Percentiles rank a stretch among this genome's conserved stretches.
Conservation (phyloP, 2,113 vertebrate genomes). For the Hirundichthys speculiger region DNA sequence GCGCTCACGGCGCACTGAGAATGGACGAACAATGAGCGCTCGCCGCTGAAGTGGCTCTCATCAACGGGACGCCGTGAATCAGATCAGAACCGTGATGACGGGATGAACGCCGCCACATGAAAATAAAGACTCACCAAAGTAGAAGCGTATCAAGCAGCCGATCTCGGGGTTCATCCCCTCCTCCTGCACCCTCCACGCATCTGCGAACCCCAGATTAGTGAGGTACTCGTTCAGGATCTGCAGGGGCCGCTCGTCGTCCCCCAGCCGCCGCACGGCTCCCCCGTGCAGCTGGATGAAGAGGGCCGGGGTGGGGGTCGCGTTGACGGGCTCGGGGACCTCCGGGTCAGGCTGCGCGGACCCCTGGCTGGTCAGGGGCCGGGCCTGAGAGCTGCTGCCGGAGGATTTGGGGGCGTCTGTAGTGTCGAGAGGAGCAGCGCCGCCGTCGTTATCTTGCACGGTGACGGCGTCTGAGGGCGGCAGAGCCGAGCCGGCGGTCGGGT, state of each 20-base stretch:
- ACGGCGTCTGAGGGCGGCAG: conserved; percentile 24
- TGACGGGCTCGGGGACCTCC: conserved; percentile 44
- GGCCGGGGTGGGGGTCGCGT: conserved; percentile 61
- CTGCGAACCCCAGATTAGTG: conserved; percentile 88
- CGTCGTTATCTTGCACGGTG: conserved; percentile 1
- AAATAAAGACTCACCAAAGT: conserved; percentile 83
- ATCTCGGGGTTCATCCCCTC: conserved; percentile 91
- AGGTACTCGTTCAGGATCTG: conserved; percentile 92
- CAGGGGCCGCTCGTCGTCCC: conserved; percentile 87
- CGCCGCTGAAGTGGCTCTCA: conserved; percentile 32
- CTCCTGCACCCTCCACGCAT: conserved; percentile 89
- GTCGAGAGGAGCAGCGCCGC: neutral
- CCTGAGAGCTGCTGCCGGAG: conserved; percentile 57
- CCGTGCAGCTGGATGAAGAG: conserved; percentile 91
- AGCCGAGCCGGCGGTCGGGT: conserved; percentile 23
- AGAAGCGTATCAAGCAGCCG: conserved; percentile 92
- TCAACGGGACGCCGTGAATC: too few relatives aligned
- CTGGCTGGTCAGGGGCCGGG: conserved; percentile 63
- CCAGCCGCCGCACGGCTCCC: conserved; percentile 86
- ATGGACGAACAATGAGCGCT: conserved; percentile 53
- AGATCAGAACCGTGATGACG: neutral
- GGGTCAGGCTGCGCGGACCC: conserved; percentile 44
- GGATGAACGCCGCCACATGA: neutral
- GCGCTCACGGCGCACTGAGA: conserved; percentile 49
- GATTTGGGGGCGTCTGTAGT: conserved; percentile 6